Evolutionary conservation across 2,113 vertebrate genomes (phyloP), one percentile per base, ranked within the genome.

Genomic region (Callocephalon fimbriatum): DNA sequence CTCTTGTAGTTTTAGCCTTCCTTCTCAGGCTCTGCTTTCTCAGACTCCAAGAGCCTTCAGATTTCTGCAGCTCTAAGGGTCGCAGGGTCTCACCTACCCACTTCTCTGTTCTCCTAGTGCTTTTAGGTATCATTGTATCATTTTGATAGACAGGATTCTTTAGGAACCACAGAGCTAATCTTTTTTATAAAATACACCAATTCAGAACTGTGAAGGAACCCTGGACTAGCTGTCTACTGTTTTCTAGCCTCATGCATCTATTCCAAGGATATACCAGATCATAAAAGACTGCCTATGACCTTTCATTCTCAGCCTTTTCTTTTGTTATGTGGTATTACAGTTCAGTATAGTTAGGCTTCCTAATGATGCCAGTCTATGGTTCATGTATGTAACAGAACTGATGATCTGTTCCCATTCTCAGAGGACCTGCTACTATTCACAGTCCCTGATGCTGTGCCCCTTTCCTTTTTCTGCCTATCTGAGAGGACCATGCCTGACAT

Each of bases 71-170:
- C 42, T 67, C 7, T 32, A 50, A 48, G 16, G 10, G 29, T 53
- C 1, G 0, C 12, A 35, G 14, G 2, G 3, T 66, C 10, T 82
- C 1, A 6, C 6, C 7, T 40, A 6, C 17, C 19, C 4, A 15
- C 3, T 75, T 50, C 12, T 58, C 6, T 68, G 4, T 50, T 72
- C 9, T 53, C 3, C 23, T 67, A 66, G 7, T 3, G 0, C 4
- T 56, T 86, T 68, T 70, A 45, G 3, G 35, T n/a, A 23, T 40
- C 42, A 42, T 6, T 31, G 6, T 66, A 37, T 29, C 8, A 47
- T 71, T 92, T 50, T 22, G 3, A 40, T 38, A 44, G 15, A 32
- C 2, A 20, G 26, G 5, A 54, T 42, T 32, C 20, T 50, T 78
- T 25, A 32, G 50, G 21, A 61, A 54, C 7, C 10, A 4, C 25